Percentiles rank a stretch among this genome's conserved stretches.
Evolutionary conservation across 64 coral and sea anemone species (phyloP).

Genomic region (Orbicella faveolata): DNA sequence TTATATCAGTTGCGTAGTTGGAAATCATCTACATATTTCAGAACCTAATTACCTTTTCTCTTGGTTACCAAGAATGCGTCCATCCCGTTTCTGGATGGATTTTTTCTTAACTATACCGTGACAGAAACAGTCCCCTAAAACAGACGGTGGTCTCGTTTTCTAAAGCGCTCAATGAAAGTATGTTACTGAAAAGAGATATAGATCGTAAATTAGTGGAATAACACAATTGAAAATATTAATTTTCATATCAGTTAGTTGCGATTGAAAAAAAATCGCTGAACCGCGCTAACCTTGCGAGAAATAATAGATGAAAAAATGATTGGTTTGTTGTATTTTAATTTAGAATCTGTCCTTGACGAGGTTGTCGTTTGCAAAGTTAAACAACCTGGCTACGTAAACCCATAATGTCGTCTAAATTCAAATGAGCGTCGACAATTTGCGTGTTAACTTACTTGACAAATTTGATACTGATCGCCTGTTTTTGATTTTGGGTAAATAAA

Average conservation of each 20-base stretch:
- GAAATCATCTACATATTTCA: background rate
- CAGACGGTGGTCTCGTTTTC: too few relatives aligned
- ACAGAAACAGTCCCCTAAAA: background rate
- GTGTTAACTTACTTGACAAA: slow-evolving; percentile 19
- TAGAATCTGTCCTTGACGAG: background rate
- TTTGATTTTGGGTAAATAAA: slow-evolving; percentile 8
- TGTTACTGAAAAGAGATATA: background rate
- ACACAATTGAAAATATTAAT: background rate
- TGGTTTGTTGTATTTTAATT: background rate
- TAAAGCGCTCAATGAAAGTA: background rate
- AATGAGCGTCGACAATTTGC: background rate
- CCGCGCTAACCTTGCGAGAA: background rate
- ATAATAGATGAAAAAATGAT: background rate
- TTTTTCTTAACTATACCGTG: background rate
- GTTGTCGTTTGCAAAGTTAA: background rate
- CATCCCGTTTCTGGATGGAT: background rate
- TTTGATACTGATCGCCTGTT: slow-evolving; percentile 2
- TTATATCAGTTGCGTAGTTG: background rate
- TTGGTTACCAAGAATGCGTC: background rate
- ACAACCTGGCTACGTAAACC: slow-evolving; percentile 10
- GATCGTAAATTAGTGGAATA: background rate
- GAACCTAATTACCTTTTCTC: background rate
- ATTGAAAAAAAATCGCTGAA: background rate
- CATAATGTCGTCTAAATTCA: slow-evolving; percentile 11
- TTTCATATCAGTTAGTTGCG: background rate